phyloP scores from a whole-genome alignment of 2,888 invertebrate species.

The Nowickia ferox region DNA sequence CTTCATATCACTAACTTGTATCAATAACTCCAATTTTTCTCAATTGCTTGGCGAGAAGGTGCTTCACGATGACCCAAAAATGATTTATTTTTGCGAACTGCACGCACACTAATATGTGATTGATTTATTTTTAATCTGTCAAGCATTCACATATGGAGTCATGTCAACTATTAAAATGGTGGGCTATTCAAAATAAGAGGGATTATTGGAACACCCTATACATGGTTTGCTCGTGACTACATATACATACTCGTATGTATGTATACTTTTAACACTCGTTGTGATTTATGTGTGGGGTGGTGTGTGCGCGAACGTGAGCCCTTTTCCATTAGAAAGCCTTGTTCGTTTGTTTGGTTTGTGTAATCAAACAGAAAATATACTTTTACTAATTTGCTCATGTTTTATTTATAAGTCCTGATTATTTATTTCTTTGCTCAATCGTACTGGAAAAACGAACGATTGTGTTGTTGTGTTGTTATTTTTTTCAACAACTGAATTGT shows the following conservation, averaged over 20 bases:
- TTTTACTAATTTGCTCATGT: constrained; percentile 68
- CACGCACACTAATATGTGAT: too few relatives aligned
- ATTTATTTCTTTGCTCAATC: constrained; percentile 17
- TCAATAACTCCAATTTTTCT: too few relatives aligned
- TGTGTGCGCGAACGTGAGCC: not conserved
- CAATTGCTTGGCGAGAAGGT: too few relatives aligned
- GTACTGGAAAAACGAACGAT: constrained; percentile 25
- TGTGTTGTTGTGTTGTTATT: not conserved
- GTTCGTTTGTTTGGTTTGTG: constrained; percentile 32
- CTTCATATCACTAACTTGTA: too few relatives aligned
- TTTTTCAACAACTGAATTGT: constrained; percentile 37
- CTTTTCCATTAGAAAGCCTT: not conserved
- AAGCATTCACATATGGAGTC: too few relatives aligned
- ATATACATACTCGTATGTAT: not conserved
- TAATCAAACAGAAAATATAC: constrained; percentile 51
- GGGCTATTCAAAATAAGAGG: too few relatives aligned
- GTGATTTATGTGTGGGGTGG: not conserved
- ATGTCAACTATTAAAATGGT: too few relatives aligned
- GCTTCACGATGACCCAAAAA: too few relatives aligned
- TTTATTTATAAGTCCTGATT: constrained; percentile 66
- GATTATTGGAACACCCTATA: too few relatives aligned
- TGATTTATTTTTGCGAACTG: too few relatives aligned
- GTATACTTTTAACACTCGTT: not conserved
- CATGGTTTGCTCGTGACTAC: not conserved
- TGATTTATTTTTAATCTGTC: too few relatives aligned